phyloP scores from a whole-genome alignment of 2,888 invertebrate genomes.

The Anarsia innoxiella region DNA sequence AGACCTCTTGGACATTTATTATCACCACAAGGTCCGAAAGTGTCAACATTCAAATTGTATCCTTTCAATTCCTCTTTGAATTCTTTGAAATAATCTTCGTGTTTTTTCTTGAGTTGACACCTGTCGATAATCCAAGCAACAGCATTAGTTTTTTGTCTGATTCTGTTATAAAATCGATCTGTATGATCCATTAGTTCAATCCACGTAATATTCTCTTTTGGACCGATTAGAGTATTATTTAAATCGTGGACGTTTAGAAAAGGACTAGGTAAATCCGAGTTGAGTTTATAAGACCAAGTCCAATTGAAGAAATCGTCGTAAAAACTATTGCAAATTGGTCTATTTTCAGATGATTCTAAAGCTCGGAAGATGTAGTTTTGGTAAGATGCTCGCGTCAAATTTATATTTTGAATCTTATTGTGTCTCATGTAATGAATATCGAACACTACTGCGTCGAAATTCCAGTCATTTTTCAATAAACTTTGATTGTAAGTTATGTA shows the following conservation, averaged over 20 bases:
- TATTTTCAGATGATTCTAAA: conserved; percentile 39
- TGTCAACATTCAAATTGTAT: conserved; percentile 48
- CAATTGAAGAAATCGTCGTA: conserved; percentile 59
- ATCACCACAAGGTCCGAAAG: conserved; percentile 45
- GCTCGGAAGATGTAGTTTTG: conserved; percentile 57
- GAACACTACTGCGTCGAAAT: conserved; percentile 55
- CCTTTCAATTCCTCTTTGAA: conserved; percentile 38
- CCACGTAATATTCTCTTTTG: conserved; percentile 38
- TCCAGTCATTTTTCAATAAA: conserved; percentile 29
- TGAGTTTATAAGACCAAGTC: conserved; percentile 62
- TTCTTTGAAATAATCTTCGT: conserved; percentile 39
- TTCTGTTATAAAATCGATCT: conserved; percentile 19
- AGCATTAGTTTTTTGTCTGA: conserved; percentile 39
- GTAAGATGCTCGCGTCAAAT: conserved; percentile 33
- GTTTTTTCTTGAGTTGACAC: conserved; percentile 41
- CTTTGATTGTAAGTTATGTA: conserved; percentile 48
- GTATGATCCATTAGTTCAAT: conserved; percentile 32
- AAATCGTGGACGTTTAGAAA: conserved; percentile 40
- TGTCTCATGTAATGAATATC: conserved; percentile 36
- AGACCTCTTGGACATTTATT: conserved; percentile 37
- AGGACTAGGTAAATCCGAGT: conserved; percentile 52
- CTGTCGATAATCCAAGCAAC: conserved; percentile 48
- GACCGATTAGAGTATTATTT: conserved; percentile 41
- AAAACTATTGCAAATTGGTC: conserved; percentile 41
- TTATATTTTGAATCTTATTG: conserved; percentile 26